These are phyloP conservation scores for Camponotus fellah DNA, from an alignment of 2,888 invertebrate species.

Conservation along the genomic window DNA sequence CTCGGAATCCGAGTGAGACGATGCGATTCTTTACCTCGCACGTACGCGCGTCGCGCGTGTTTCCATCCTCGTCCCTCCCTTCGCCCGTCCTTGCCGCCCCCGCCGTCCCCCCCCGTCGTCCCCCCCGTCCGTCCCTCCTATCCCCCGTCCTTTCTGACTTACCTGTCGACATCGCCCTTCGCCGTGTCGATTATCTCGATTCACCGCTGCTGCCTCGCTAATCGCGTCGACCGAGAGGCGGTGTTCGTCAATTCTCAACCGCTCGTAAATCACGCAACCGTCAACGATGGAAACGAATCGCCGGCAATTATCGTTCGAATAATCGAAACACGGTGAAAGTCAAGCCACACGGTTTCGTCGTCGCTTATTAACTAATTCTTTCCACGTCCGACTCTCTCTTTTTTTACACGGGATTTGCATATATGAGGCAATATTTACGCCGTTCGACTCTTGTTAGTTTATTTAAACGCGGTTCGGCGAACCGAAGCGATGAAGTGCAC, in stretches of 20 bases:
- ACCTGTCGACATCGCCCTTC: constrained; percentile 8
- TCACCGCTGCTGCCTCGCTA: constrained; percentile 15
- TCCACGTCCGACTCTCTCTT: constrained; percentile 84
- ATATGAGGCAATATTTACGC: background rate
- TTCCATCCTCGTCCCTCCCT: constrained; percentile 33
- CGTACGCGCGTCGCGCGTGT: constrained; percentile 14
- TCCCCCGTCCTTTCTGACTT: background rate
- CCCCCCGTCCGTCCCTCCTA: background rate
- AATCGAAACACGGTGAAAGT: constrained; percentile 38
- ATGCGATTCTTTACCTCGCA: constrained; percentile 30
- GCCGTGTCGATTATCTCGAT: constrained; percentile 47
- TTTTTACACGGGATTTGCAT: background rate
- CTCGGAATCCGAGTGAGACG: constrained; percentile 69
- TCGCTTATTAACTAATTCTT: constrained; percentile 86
- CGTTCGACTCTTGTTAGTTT: background rate
- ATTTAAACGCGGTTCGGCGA: constrained; percentile 14
- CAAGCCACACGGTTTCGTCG: constrained; percentile 50
- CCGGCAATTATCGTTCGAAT: constrained; percentile 51
- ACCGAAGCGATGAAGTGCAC: constrained; percentile 6
- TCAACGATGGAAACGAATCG: constrained; percentile 51
- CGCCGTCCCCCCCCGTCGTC: background rate
- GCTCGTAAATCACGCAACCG: constrained; percentile 50
- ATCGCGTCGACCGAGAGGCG: background rate
- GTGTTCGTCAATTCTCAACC: constrained; percentile 25
- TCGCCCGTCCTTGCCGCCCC: constrained; percentile 34